Conservation (phyloP, 2,113 vertebrate genomes). For the Sisor rabdophorus region DNA sequence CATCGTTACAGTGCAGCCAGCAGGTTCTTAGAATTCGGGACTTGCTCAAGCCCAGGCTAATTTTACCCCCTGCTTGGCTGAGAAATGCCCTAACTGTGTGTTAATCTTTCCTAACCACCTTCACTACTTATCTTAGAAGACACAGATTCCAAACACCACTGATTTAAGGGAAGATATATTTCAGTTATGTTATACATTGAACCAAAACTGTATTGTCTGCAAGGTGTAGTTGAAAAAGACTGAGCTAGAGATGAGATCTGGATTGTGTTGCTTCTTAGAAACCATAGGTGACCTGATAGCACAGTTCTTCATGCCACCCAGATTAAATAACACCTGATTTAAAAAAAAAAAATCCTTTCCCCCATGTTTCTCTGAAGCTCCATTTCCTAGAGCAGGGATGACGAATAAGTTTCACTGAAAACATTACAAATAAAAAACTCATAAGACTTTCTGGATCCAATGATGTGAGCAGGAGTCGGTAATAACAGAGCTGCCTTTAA, state of each 20-base stretch:
- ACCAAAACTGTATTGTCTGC: background rate
- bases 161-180: background rate
- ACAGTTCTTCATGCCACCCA: constrained; percentile 43
- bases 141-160: background rate
- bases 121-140: background rate
- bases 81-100: constrained; percentile 12
- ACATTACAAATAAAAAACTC: background rate
- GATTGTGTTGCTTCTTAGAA: constrained; percentile 69
- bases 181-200: background rate
- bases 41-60: constrained; percentile 55
- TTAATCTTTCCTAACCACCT: constrained; percentile 11
- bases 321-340: constrained; percentile 57
- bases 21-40: constrained; percentile 63
- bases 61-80: constrained; percentile 49
- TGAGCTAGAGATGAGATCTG: constrained; percentile 30
- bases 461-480: too few species aligned
- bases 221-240: background rate
- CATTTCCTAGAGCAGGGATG: constrained; percentile 19
- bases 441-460: background rate
- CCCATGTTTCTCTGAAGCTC: constrained; percentile 47
- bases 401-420: background rate
- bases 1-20: constrained; percentile 38
- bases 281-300: constrained; percentile 55
- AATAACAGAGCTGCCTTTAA: background rate
- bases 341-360: constrained; percentile 53